Evolutionary conservation across 1,140 invertebrate species (phyloP).

Genomic region (Apis dorsata): DNA sequence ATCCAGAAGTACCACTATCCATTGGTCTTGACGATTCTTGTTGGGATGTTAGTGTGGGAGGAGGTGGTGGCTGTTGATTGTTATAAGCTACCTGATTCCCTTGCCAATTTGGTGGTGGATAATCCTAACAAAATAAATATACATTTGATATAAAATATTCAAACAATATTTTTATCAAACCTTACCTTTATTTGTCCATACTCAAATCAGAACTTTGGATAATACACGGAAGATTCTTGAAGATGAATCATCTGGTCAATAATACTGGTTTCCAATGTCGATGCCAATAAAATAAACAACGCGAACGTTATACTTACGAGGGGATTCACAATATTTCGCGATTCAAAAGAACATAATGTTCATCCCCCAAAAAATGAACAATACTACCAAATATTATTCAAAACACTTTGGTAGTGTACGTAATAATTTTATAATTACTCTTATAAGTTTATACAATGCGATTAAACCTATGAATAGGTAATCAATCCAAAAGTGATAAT

Average conservation of each 20-base stretch:
- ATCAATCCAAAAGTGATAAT: background rate
- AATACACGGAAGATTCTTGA: constrained; percentile 67
- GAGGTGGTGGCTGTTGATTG: constrained; percentile 74
- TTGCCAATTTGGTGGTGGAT: constrained; percentile 76
- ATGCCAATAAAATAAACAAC: constrained; percentile 66
- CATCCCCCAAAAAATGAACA: constrained; percentile 12
- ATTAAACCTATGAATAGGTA: constrained; percentile 1
- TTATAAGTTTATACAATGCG: background rate
- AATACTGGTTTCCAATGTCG: constrained; percentile 64
- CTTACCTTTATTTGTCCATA: constrained; percentile 70
- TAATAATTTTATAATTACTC: constrained; percentile 17
- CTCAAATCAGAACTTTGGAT: constrained; percentile 66
- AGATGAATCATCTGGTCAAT: constrained; percentile 65
- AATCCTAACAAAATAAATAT: constrained; percentile 73
- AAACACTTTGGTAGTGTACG: constrained; percentile 34
- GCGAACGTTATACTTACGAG: constrained; percentile 68
- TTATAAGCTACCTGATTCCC: constrained; percentile 74
- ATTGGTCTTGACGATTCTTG: constrained; percentile 66
- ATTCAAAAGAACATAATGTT: constrained; percentile 45
- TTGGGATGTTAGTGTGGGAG: constrained; percentile 63
- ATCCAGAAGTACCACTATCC: constrained; percentile 65
- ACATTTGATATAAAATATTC: constrained; percentile 46
- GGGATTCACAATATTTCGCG: constrained; percentile 39
- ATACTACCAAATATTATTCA: constrained; percentile 40
- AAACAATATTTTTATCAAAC: constrained; percentile 56